Conservation (phyloP, 2,113 vertebrate genomes). For the Cervus canadensis region DNA sequence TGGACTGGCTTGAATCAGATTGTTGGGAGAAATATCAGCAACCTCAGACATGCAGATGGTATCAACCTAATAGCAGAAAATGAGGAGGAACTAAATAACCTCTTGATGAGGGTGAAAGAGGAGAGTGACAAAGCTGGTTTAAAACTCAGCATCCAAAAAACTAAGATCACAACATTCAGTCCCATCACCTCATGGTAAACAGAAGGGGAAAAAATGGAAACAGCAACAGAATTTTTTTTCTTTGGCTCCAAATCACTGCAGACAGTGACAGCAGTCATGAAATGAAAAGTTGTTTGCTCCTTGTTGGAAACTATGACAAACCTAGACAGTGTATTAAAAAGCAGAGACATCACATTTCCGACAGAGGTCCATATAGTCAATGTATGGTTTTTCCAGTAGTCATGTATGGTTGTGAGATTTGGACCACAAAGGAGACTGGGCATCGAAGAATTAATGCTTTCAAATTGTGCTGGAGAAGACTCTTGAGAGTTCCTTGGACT, state of each 20-base stretch:
- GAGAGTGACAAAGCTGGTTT: background rate
- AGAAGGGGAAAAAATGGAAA: background rate
- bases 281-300: background rate
- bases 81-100: fast-evolving
- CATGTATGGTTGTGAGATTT: background rate
- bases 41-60: background rate
- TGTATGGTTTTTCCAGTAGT: background rate
- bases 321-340: background rate
- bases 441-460: background rate
- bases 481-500: background rate
- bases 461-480: background rate
- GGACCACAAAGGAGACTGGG: background rate
- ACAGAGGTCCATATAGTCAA: background rate
- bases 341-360: background rate
- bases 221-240: background rate
- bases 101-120: background rate
- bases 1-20: background rate
- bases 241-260: background rate
- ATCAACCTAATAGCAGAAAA: background rate
- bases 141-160: background rate
- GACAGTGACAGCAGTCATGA: background rate
- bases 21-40: background rate
- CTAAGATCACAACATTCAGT: background rate
- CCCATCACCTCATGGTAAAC: background rate
- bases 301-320: background rate